phyloP scores from a whole-genome alignment of 2,888 invertebrate species.

The Chironomus tentans region DNA sequence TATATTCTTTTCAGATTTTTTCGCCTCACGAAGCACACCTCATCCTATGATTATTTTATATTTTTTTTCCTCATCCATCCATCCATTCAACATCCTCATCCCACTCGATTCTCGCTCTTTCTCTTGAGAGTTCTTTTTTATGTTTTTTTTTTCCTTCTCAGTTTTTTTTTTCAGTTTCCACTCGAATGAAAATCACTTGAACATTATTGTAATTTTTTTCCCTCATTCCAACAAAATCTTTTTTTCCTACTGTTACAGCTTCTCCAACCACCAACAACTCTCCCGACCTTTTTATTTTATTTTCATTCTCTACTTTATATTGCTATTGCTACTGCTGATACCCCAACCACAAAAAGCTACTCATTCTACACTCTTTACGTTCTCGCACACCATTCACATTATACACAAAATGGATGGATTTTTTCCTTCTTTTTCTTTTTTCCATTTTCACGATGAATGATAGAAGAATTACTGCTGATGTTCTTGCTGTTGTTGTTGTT shows the following conservation, averaged over 20 bases:
- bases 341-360: neutral
- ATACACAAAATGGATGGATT: constrained; percentile 22
- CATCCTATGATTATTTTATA: neutral
- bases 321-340: neutral
- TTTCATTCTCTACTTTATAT: too few relatives aligned
- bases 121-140: neutral
- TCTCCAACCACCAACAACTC: neutral
- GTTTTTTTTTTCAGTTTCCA: constrained; percentile 11
- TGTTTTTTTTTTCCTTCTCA: constrained; percentile 4
- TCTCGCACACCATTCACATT: constrained; percentile 5
- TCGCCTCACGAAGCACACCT: constrained; percentile 5
- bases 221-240: neutral
- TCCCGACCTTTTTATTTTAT: neutral
- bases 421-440: neutral
- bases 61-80: neutral
- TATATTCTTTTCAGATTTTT: constrained; percentile 25
- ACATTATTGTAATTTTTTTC: constrained; percentile 24
- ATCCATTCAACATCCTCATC: neutral
- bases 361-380: neutral
- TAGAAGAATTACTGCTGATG: neutral
- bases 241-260: neutral
- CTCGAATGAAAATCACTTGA: constrained; percentile 26
- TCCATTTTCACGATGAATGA: neutral
- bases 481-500: constrained; percentile 11
- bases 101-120: neutral